Conservation (phyloP, 2,113 vertebrate species). For the Gopherus flavomarginatus region DNA sequence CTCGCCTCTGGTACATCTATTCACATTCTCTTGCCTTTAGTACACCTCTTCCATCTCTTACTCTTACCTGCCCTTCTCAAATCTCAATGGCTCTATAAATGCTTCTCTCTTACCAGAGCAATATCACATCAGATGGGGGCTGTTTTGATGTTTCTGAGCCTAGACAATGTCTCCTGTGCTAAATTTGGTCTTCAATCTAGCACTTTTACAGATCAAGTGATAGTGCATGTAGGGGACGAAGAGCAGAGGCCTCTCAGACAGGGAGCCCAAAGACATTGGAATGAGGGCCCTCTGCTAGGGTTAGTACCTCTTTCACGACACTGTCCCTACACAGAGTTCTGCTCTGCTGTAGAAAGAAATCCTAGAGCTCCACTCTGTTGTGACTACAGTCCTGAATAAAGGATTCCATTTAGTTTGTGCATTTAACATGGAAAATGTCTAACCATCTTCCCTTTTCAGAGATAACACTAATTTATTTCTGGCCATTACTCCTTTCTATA, state of each 20-base stretch:
- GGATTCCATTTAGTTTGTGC: neutral
- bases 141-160: neutral
- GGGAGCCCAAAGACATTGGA: neutral
- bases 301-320: neutral
- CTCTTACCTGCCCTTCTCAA: neutral
- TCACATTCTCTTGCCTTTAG: neutral
- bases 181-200: neutral
- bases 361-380: neutral
- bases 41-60: fast-evolving
- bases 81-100: neutral
- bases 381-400: neutral
- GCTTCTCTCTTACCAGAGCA: neutral
- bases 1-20: neutral
- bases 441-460: neutral
- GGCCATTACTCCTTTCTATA: neutral
- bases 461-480: neutral
- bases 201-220: neutral
- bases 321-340: fast-evolving
- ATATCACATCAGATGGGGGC: neutral
- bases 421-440: neutral
- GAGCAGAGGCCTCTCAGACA: fast-evolving
- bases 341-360: neutral
- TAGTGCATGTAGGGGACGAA: neutral
- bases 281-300: neutral
- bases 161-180: neutral